Base-by-base conservation (phyloP, 2,797 vertebrate species). In the Helostoma temminkii region DNA sequence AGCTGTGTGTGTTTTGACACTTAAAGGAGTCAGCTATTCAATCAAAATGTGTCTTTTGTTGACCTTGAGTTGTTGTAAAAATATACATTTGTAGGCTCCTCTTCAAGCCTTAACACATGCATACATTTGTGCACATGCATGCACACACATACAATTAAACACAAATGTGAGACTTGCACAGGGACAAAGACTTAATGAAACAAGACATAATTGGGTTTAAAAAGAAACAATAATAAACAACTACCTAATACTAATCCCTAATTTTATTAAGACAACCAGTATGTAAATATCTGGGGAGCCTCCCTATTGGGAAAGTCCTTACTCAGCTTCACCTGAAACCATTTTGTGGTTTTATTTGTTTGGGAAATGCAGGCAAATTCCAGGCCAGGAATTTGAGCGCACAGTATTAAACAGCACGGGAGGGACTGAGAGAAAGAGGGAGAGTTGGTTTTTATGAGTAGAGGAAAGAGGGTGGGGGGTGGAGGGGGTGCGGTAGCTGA, bases 261-360 rank as follows among this genome's bases (percentile, higher is more conserved):
- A 43, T 75, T 46, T 60, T 22, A 52, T 46, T 48, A 0, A 8
- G 19, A 59, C 47, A 49, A 68, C 1, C 21, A 10, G 47, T 18
- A 9, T 78, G 61, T 26, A 56, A 72, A 52, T 46, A 45, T 63
- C 43, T 34, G 18, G 37, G 71, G 52, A 67, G 72, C 57, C 70
- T 73, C 81, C 70, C 60, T 66, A 64, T 22, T 47, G 79, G 71
- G 71, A 75, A 77, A 72, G 82, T 80, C 80, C 70, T 86, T 34
- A 18, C 45, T 76, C 56, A 1, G 59, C 75, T 75, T 84, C 81
- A 86, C 82, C 81, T 86, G 84, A 86, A 87, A 84, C 83, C 81
- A 87, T 85, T 86, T 73, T 85, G 86, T 39, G 76, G 84, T 67
- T 88, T 84, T 68, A 85, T 88, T 90, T 89, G 84, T 91, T 89